Evolutionary conservation across 2,113 vertebrate species (phyloP).

Genomic region (Bubalus kerabau): DNA sequence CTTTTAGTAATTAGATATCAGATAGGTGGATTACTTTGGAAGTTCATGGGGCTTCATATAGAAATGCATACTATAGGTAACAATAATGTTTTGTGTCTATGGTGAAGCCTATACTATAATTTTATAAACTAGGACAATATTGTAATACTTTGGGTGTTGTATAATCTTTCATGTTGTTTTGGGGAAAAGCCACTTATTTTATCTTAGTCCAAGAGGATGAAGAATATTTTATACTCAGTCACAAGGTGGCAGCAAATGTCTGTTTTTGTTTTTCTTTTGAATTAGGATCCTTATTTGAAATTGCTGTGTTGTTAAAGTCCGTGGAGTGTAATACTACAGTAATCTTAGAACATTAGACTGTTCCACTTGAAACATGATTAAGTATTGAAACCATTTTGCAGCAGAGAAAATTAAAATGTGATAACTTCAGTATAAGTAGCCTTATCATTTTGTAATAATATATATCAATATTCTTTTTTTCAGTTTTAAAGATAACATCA

Average conservation of each 20-base stretch:
- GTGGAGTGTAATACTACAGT: not conserved
- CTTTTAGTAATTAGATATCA: not conserved
- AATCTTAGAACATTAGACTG: not conserved
- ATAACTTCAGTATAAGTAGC: not conserved
- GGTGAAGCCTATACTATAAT: not conserved
- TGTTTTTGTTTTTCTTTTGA: not conserved
- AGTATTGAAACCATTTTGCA: not conserved
- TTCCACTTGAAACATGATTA: not conserved
- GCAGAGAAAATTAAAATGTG: not conserved
- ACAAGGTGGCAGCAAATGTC: conserved; percentile 69
- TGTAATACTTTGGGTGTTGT: not conserved
- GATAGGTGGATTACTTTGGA: not conserved
- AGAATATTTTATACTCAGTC: conserved; percentile 37
- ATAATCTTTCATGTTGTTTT: not conserved
- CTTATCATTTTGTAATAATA: not conserved
- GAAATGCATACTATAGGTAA: not conserved
- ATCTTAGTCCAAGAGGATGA: not conserved
- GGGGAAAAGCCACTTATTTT: not conserved
- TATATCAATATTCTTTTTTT: not conserved
- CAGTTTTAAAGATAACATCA: conserved; percentile 2
- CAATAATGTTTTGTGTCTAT: not conserved
- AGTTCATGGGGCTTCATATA: not conserved
- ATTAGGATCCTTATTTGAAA: not conserved
- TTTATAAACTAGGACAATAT: not conserved
- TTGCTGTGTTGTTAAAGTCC: not conserved